Conservation (phyloP, 1,140 invertebrate species). For the Asobara japonica region DNA sequence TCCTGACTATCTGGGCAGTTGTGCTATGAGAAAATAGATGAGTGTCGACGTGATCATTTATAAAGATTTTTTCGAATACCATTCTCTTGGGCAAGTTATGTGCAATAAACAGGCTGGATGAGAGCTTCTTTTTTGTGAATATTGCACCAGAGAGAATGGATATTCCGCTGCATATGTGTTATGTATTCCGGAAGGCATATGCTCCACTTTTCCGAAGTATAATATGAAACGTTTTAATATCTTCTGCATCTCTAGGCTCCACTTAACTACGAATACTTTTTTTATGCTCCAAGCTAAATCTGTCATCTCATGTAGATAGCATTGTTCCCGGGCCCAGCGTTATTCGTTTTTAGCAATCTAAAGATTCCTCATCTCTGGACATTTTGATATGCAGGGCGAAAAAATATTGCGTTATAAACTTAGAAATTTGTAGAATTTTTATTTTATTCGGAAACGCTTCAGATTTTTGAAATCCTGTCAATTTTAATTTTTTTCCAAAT, state of each 20-base stretch:
- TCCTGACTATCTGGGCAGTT: neutral
- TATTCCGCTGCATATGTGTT: neutral
- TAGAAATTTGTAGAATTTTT: no score
- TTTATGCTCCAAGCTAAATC: slow-evolving; percentile 12
- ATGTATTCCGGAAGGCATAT: neutral
- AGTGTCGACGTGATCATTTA: neutral
- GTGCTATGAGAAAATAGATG: neutral
- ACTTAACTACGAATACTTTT: slow-evolving; percentile 12
- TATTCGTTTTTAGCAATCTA: neutral
- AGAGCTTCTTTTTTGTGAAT: neutral
- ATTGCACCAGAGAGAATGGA: neutral
- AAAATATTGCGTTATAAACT: no score
- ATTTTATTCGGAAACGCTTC: no score
- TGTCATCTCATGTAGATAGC: neutral
- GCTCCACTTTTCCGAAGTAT: neutral
- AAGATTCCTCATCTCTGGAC: neutral
- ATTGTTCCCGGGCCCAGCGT: neutral
- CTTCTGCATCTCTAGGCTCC: neutral
- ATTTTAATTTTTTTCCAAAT: no score
- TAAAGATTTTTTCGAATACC: neutral
- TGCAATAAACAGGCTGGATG: neutral
- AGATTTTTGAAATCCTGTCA: no score
- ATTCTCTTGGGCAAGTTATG: neutral
- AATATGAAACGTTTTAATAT: slow-evolving; percentile 13
- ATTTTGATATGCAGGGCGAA: neutral